Evolutionary conservation across 2,888 invertebrate genomes (phyloP).

Genomic region (Deilephila elpenor): DNA sequence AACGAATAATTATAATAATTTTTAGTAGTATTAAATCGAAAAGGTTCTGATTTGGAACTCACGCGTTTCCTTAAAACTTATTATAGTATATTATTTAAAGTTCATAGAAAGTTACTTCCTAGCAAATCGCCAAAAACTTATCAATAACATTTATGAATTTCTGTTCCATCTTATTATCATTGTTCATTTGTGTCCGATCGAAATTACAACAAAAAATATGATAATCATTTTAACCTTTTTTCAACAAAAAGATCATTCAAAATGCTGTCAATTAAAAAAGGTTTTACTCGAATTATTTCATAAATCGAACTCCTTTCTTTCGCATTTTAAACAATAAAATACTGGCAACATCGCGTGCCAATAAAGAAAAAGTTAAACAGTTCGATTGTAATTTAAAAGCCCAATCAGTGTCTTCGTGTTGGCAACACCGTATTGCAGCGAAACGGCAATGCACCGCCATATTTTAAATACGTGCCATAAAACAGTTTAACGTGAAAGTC

Average conservation of each 20-base stretch:
- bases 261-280: neutral
- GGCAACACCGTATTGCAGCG: slow-evolving; percentile 29
- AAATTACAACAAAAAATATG: no score
- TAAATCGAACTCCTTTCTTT: neutral
- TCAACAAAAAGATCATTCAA: no score
- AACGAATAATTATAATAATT: no score
- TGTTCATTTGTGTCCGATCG: no score
- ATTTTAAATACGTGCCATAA: slow-evolving; percentile 30
- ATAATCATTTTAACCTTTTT: no score
- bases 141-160: no score
- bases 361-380: slow-evolving; percentile 21
- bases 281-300: neutral
- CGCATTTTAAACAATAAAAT: neutral
- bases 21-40: neutral
- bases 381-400: slow-evolving; percentile 16
- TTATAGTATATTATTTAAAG: no score
- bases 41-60: no score
- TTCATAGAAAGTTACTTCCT: no score
- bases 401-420: slow-evolving; percentile 13
- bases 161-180: no score
- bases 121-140: no score
- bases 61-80: no score
- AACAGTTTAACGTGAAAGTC: slow-evolving; percentile 36
- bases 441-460: slow-evolving; percentile 22
- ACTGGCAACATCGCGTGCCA: slow-evolving; percentile 7